Percentiles rank a stretch among this genome's conserved stretches.
Evolutionary conservation across 1,140 invertebrate species (phyloP).

Genomic region (Laupala kohalensis): DNA sequence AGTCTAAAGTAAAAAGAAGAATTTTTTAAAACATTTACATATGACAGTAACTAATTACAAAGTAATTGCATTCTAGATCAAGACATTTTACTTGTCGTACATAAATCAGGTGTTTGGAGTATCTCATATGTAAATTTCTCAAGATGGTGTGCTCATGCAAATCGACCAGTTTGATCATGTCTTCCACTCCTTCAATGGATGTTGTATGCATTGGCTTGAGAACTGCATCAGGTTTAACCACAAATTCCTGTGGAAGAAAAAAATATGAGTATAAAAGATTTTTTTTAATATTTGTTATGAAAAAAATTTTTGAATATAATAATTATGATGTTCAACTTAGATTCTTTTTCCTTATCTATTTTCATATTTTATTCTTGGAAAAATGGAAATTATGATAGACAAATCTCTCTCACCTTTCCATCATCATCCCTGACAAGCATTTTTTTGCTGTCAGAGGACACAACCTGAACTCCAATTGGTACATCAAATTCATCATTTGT

Average conservation of each 20-base stretch:
- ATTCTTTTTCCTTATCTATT: neutral
- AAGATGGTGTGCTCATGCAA: slow-evolving; percentile 86
- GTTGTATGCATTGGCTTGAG: slow-evolving; percentile 77
- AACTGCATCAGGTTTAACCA: slow-evolving; percentile 26
- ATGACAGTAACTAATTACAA: neutral
- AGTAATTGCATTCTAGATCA: neutral
- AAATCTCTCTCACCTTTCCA: slow-evolving; percentile 44
- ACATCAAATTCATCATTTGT: slow-evolving; percentile 62
- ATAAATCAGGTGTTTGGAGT: slow-evolving; percentile 79
- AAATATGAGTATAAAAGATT: neutral
- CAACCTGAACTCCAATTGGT: slow-evolving; percentile 66
- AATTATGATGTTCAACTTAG: no score
- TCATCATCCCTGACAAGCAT: slow-evolving; percentile 69
- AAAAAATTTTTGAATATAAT: no score
- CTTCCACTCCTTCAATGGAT: slow-evolving; percentile 74
- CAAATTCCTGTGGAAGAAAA: slow-evolving; percentile 1
- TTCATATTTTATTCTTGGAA: neutral
- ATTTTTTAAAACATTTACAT: neutral
- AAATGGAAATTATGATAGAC: slow-evolving; percentile 22
- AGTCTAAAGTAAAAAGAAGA: slow-evolving; percentile 45
- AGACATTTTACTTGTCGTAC: slow-evolving; percentile 38
- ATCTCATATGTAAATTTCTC: slow-evolving; percentile 80
- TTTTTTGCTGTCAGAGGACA: slow-evolving; percentile 60
- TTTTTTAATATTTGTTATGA: no score
- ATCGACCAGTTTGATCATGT: slow-evolving; percentile 88